Base-by-base conservation (phyloP, 2,797 vertebrate genomes). In the Artibeus jamaicensis region DNA sequence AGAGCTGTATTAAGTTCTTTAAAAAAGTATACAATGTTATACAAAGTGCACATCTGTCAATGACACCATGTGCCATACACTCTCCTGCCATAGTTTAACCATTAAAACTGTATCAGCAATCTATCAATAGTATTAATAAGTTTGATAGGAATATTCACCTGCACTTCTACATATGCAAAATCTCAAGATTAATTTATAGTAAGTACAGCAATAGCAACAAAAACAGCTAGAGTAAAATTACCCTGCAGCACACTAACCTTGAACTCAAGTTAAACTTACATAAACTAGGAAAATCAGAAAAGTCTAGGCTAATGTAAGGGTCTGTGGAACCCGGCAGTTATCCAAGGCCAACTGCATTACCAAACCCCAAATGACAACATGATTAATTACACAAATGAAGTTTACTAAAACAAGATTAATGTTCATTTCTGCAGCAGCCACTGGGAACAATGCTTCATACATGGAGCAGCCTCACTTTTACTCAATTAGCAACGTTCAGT, bases 331-430 rank as follows among this genome's bases (percentile, higher is more conserved):
- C 77, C 26, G 0, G 74, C 57, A 85, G 42, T 65, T 78, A 65
- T 50, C 68, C 53, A 94, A 87, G 57, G 26, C 88, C 95, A 87
- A 89, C 46, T 48, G 37, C 26, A 55, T 91, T 92, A 79, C 73
- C 65, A 94, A 65, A 4, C 21, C 39, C 18, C 57, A 57, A 44
- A 78, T 73, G 95, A 57, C 77, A 91, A 59, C 55, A 37, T 88
- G 93, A 96, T 96, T 85, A 82, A 97, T 86, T 94, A 76, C 18
- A 87, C 42, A 84, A 93, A 90, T 81, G 59, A 76, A 82, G 65
- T 95, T 96, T 68, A 57, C 76, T 92, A 73, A 97, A 96, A 70
- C 39, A 96, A 96, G 91, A 97, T 82, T 89, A 94, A 95, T 95
- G 89, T 85, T 86, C 76, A 87, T 84, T 48, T 83, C 77, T 24